Percentiles rank a stretch among this genome's conserved stretches.
Evolutionary conservation across 2,113 vertebrate genomes (phyloP).

Genomic region (Pimephales promelas): DNA sequence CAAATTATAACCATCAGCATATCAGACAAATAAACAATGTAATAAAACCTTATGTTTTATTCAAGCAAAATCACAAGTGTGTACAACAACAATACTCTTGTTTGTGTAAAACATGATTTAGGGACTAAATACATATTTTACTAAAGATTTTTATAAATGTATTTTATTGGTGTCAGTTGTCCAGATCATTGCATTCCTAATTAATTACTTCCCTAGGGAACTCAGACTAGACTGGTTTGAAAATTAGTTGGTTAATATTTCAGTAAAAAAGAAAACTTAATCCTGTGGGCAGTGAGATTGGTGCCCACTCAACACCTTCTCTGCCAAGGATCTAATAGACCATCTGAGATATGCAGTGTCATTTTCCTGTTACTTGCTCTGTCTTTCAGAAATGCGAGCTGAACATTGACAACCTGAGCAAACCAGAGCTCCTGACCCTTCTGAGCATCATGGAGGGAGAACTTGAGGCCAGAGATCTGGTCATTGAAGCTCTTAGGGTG

Average conservation of each 20-base stretch:
- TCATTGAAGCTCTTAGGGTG: conserved; percentile 95
- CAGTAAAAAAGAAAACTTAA: conserved; percentile 3
- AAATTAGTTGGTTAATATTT: conserved; percentile 24
- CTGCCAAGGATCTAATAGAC: conserved; percentile 19
- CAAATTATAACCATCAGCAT: background rate
- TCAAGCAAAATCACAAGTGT: background rate
- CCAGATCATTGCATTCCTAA: background rate
- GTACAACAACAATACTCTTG: background rate
- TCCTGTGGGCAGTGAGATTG: conserved; percentile 19
- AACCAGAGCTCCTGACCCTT: conserved; percentile 89
- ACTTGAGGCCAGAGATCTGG: conserved; percentile 93
- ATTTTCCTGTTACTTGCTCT: conserved; percentile 33
- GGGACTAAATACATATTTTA: background rate
- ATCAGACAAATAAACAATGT: background rate
- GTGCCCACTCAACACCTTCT: background rate
- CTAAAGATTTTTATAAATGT: background rate
- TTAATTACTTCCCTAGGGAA: background rate
- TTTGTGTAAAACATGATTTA: background rate
- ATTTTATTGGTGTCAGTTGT: background rate
- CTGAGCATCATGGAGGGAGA: conserved; percentile 97
- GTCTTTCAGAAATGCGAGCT: conserved; percentile 87
- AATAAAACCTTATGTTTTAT: no score
- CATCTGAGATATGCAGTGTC: conserved; percentile 15
- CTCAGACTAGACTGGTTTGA: background rate
- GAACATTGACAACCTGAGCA: conserved; percentile 96